These are phyloP conservation scores for Myiagra hebetior DNA, from an alignment of 2,113 vertebrate genomes.

Conservation along the genomic window DNA sequence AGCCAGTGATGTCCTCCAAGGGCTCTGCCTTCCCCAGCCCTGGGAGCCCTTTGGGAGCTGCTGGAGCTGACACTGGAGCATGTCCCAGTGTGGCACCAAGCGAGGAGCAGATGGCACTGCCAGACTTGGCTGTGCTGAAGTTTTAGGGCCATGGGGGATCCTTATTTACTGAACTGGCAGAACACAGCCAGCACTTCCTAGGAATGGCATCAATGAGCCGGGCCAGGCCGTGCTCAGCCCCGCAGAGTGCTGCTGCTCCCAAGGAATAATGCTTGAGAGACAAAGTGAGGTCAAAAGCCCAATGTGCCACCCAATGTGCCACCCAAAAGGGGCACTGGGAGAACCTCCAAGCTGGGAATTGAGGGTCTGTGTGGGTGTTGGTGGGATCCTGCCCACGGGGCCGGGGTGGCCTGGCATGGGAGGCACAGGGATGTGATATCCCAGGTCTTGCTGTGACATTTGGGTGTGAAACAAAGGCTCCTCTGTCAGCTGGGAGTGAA, in stretches of 20 bases:
- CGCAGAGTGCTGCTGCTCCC: not conserved
- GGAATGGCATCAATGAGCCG: not conserved
- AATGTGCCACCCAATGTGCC: not conserved
- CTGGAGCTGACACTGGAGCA: not conserved
- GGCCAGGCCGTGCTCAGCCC: fast-evolving
- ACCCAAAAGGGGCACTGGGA: not conserved
- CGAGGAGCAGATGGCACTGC: not conserved
- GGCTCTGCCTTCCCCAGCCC: not conserved
- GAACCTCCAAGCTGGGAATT: not conserved
- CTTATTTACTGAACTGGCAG: not conserved
- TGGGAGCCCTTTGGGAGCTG: not conserved
- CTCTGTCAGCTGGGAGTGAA: not conserved
- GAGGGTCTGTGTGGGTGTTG: not conserved
- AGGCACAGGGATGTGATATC: not conserved
- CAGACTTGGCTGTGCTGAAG: not conserved
- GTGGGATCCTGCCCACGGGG: not conserved
- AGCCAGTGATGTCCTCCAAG: fast-evolving
- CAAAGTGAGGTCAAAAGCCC: not conserved
- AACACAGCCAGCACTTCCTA: not conserved
- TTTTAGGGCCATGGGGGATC: not conserved
- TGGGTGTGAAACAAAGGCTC: not conserved
- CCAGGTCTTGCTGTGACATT: fast-evolving
- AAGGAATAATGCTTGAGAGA: not conserved
- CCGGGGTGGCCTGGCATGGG: fast-evolving
- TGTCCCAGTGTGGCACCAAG: not conserved